Evolutionary conservation across 2,888 invertebrate genomes (phyloP).

Genomic region (Phymatocera aterrima): DNA sequence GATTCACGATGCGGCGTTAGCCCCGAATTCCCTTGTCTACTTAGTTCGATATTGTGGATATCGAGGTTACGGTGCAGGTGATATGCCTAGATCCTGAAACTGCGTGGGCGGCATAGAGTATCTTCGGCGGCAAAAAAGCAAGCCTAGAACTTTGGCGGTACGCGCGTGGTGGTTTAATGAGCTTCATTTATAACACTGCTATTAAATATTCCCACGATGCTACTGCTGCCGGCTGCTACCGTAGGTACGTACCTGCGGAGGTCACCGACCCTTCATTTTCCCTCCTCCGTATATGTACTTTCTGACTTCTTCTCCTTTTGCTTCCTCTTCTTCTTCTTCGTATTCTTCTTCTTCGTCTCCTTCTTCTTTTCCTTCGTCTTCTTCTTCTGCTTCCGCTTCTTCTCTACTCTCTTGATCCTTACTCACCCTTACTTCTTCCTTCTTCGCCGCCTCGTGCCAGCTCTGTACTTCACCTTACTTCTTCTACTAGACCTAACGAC

Average conservation of each 20-base stretch:
- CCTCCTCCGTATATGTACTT: conserved; percentile 5
- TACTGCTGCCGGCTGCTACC: conserved; percentile 63
- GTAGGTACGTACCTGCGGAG: conserved; percentile 29
- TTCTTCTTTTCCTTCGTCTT: not conserved
- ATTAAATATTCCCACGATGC: conserved; percentile 66
- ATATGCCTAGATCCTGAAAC: too few species aligned
- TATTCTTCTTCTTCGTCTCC: not conserved
- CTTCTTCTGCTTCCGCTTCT: not conserved
- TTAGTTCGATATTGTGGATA: too few species aligned
- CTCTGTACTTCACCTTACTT: not conserved
- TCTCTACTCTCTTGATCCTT: not conserved
- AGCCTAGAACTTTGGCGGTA: not conserved
- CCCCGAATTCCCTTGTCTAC: too few species aligned
- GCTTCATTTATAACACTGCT: conserved; percentile 53
- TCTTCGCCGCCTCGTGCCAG: too few species aligned
- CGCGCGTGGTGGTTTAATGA: conserved; percentile 52
- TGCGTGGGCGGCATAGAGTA: too few species aligned
- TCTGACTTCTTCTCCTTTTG: not conserved
- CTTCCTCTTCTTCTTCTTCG: not conserved
- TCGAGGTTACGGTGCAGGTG: too few species aligned
- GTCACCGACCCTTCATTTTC: conserved; percentile 34
- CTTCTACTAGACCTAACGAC: too few species aligned
- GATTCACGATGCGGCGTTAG: too few species aligned
- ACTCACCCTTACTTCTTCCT: not conserved
- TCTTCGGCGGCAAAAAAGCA: too few species aligned